Conservation (phyloP, 2,888 invertebrate species). For the Conops quadrifasciatus region DNA sequence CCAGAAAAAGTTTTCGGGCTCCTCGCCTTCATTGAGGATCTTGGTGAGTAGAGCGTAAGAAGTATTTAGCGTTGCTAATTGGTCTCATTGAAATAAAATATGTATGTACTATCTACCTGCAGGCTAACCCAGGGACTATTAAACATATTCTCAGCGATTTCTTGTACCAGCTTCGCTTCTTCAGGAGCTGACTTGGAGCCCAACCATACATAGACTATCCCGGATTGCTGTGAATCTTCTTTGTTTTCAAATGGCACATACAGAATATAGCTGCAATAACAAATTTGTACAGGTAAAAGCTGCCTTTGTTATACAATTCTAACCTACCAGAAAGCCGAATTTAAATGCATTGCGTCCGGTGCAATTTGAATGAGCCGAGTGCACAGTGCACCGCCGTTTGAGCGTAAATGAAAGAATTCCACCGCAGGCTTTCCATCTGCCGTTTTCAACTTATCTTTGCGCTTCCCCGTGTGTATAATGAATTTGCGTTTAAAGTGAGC, state of each 20-base stretch:
- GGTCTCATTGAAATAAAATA: slow-evolving; percentile 47
- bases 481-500: slow-evolving; percentile 96
- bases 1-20: slow-evolving; percentile 99
- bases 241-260: slow-evolving; percentile 92
- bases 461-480: slow-evolving; percentile 88
- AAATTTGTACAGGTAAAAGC: neutral
- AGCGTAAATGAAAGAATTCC: slow-evolving; percentile 93
- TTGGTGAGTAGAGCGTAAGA: slow-evolving; percentile 54
- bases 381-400: slow-evolving; percentile 94
- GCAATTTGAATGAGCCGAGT: slow-evolving; percentile 91
- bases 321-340: slow-evolving; percentile 90
- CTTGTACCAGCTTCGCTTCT: slow-evolving; percentile 85
- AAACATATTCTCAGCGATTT: slow-evolving; percentile 93
- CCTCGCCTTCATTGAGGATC: slow-evolving; percentile 91
- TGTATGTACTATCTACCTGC: too few relatives aligned
- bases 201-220: slow-evolving; percentile 96
- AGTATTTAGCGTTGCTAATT: neutral
- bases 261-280: slow-evolving; percentile 79
- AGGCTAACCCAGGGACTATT: slow-evolving; percentile 81
- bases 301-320: slow-evolving; percentile 51
- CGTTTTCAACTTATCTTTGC: slow-evolving; percentile 68
- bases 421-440: slow-evolving; percentile 70
- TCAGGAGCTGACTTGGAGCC: slow-evolving; percentile 86
- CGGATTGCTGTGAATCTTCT: slow-evolving; percentile 77
- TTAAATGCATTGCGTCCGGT: slow-evolving; percentile 84